Percentiles rank a stretch among this genome's conserved stretches.
Conservation (phyloP, 2,888 invertebrate species). For the Frankliniella fusca region DNA sequence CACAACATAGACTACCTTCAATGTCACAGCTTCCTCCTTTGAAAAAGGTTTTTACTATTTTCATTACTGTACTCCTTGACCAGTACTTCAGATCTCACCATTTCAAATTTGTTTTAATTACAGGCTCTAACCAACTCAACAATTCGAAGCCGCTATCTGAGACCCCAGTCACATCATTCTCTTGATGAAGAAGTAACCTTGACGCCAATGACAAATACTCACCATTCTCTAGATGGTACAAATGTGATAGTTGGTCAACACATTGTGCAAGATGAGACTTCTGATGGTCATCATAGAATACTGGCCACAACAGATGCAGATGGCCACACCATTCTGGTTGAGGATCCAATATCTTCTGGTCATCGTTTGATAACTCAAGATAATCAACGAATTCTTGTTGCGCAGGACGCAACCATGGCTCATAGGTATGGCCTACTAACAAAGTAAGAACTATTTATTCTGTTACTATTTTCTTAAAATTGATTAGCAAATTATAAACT, state of each 20-base stretch:
- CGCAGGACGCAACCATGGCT: background rate
- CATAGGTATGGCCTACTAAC: background rate
- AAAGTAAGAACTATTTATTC: background rate
- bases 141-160: background rate
- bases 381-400: background rate
- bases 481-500: background rate
- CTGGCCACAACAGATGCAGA: slow-evolving; percentile 3
- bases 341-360: background rate
- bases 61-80: background rate
- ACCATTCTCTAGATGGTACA: slow-evolving; percentile 3
- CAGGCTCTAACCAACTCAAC: background rate
- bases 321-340: background rate
- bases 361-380: background rate
- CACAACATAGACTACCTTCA: background rate
- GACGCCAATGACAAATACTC: background rate
- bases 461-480: background rate
- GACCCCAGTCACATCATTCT: background rate
- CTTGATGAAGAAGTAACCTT: slow-evolving; percentile 13
- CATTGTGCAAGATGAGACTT: background rate
- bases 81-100: background rate
- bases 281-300: background rate
- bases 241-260: slow-evolving; percentile 7
- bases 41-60: background rate
- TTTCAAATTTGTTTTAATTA: background rate
- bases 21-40: background rate